A percentile compares a stretch with the other conserved stretches of the same genome.
Conservation (phyloP, 2,113 vertebrate species). For the Cyanoderma ruficeps region DNA sequence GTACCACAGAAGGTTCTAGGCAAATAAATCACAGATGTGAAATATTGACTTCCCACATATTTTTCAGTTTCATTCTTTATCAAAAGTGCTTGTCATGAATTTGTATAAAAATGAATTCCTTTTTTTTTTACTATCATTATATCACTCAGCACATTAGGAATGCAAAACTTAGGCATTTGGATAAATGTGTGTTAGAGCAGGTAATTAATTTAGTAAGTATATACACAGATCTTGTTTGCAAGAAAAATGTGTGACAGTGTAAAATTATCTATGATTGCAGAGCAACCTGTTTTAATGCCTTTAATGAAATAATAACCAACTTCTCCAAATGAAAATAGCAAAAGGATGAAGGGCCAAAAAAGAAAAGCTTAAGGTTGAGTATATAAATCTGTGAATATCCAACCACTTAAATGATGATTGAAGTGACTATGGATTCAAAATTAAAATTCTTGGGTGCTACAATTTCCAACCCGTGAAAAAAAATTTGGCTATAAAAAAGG, state of each 20-base stretch:
- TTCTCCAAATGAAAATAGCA: neutral
- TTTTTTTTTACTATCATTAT: neutral
- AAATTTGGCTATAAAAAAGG: neutral
- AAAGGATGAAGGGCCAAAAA: neutral
- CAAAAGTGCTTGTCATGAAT: neutral
- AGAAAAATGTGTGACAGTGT: neutral
- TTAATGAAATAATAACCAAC: neutral
- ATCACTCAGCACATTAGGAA: neutral
- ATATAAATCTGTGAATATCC: neutral
- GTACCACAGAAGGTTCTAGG: neutral
- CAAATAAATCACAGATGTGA: slow-evolving; percentile 15
- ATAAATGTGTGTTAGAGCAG: neutral
- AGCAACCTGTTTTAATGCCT: neutral
- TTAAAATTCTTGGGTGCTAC: neutral
- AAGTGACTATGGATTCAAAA: neutral
- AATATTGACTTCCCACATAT: neutral
- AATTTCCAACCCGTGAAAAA: neutral
- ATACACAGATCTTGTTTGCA: neutral
- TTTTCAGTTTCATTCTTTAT: neutral
- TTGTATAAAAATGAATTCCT: neutral
- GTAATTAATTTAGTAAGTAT: neutral
- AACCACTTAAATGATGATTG: neutral
- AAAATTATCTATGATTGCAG: neutral
- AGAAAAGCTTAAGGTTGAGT: neutral
- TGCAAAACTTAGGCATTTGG: neutral